Conservation (phyloP, 2,888 invertebrate species). For the Stegana nigrithorax region DNA sequence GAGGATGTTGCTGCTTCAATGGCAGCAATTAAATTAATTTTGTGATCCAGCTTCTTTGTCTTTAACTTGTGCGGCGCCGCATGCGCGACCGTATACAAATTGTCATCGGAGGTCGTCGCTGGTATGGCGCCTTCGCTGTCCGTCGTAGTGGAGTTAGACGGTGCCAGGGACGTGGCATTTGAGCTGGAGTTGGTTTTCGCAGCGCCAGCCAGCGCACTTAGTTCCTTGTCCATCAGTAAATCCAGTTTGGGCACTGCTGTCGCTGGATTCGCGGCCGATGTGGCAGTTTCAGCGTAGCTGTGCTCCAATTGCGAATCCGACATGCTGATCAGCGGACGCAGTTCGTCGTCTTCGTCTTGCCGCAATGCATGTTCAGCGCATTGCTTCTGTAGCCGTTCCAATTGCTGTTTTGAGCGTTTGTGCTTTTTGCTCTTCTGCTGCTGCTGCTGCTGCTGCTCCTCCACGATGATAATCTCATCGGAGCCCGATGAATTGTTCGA, state of each 20-base stretch:
- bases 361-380: conserved; percentile 17
- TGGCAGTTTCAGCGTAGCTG: conserved; percentile 6
- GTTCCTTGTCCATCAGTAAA: background rate
- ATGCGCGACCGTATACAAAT: conserved; percentile 28
- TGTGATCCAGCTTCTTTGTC: conserved; percentile 64
- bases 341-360: conserved; percentile 63
- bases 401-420: conserved; percentile 50
- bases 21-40: conserved; percentile 63
- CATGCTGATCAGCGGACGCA: conserved; percentile 65
- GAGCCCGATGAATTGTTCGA: conserved; percentile 55
- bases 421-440: conserved; percentile 61
- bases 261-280: background rate
- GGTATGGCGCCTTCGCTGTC: conserved; percentile 63
- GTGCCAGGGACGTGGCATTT: conserved; percentile 22
- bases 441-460: conserved; percentile 51
- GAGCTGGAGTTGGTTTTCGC: conserved; percentile 1
- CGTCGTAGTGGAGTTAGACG: conserved; percentile 44
- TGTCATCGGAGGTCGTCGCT: conserved; percentile 62
- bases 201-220: conserved; percentile 23
- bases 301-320: conserved; percentile 49
- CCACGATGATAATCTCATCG: conserved; percentile 52
- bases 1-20: conserved; percentile 64
- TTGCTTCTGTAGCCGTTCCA: conserved; percentile 39
- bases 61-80: conserved; percentile 50
- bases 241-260: background rate